Percentiles rank a stretch among this genome's conserved stretches.
Conservation (phyloP, 2,888 invertebrate genomes). For the Drosophila cognata region DNA sequence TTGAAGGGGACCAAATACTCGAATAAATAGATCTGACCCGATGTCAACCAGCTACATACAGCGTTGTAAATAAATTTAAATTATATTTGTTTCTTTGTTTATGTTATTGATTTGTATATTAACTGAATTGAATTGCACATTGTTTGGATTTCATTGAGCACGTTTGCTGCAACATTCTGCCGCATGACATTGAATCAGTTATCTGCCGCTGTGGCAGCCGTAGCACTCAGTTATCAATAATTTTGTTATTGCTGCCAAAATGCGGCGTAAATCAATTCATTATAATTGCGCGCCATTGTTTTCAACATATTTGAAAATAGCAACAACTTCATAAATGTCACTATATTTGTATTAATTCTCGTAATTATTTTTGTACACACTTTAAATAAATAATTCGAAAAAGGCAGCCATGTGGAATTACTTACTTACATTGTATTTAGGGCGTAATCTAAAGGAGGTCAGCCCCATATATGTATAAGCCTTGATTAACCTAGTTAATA, state of each 20-base stretch:
- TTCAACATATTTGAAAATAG: slow-evolving; percentile 33
- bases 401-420: not conserved
- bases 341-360: slow-evolving; percentile 4
- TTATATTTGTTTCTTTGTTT: slow-evolving; percentile 7
- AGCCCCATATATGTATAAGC: not conserved
- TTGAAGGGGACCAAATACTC: slow-evolving; percentile 91
- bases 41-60: slow-evolving; percentile 89
- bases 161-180: slow-evolving; percentile 37
- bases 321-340: slow-evolving; percentile 10
- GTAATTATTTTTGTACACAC: not conserved
- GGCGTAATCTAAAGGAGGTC: not conserved
- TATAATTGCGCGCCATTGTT: slow-evolving; percentile 70
- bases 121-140: slow-evolving; percentile 51
- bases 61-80: slow-evolving; percentile 83
- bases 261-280: slow-evolving; percentile 67
- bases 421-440: not conserved
- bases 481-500: not conserved
- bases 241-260: not conserved
- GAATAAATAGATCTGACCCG: slow-evolving; percentile 88
- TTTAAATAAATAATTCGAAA: not conserved
- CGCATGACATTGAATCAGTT: slow-evolving; percentile 34
- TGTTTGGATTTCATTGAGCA: slow-evolving; percentile 71
- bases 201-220: slow-evolving; percentile 27
- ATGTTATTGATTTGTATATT: slow-evolving; percentile 37
- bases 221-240: not conserved